These are phyloP conservation scores for Gonocerus acuteangulatus DNA, from an alignment of 2,888 invertebrate species.

Conservation along the genomic window DNA sequence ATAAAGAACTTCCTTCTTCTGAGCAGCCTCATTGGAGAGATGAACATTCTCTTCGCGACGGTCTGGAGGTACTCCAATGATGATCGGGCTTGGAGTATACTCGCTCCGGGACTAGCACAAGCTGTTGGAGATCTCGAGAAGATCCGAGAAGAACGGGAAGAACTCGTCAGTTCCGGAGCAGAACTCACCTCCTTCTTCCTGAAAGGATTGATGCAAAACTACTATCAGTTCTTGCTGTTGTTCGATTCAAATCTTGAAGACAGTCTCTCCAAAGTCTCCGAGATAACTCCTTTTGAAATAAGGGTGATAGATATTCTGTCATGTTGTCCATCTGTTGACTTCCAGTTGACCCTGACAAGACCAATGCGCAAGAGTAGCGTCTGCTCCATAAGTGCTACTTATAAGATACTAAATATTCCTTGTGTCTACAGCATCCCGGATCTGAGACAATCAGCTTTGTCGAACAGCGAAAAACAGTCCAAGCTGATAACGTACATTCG, in stretches of 20 bases:
- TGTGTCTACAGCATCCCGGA: constrained; percentile 6
- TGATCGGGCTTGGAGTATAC: not conserved
- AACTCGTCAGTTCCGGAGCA: not conserved
- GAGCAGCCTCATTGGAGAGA: constrained; percentile 1
- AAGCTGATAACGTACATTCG: constrained; percentile 4
- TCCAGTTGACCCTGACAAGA: not conserved
- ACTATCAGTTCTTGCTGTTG: constrained; percentile 1
- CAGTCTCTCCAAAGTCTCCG: not conserved
- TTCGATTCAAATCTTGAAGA: constrained; percentile 1
- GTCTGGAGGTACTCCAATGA: constrained; percentile 8
- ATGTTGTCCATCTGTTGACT: constrained; percentile 14
- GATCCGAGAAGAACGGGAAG: not conserved
- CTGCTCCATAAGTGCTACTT: not conserved
- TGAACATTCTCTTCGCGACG: not conserved
- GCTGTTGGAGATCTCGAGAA: constrained; percentile 14
- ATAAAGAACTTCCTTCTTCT: constrained; percentile 4
- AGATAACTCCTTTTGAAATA: not conserved
- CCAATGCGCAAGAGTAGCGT: not conserved
- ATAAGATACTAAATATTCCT: constrained; percentile 6
- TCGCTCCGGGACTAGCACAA: not conserved
- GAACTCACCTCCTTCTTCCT: constrained; percentile 5
- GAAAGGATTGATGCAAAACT: not conserved
- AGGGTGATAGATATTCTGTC: constrained; percentile 5
- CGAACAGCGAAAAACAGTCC: not conserved
- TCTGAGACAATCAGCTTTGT: not conserved